Evolutionary conservation across 1,140 invertebrate species (phyloP).

Genomic region (Aporrectodea caliginosa): DNA sequence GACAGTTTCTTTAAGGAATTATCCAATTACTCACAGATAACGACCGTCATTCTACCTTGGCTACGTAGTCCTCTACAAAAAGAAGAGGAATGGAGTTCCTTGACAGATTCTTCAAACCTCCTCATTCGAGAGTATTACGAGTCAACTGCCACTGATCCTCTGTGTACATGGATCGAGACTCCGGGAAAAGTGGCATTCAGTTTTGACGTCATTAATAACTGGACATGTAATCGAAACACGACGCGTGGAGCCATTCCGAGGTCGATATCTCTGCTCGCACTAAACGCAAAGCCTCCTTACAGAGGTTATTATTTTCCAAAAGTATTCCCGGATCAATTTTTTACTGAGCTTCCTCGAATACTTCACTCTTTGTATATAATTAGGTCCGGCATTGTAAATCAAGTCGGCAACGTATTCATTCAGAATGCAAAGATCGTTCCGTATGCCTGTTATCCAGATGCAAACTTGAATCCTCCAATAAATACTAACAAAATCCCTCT

Average conservation of each 20-base stretch:
- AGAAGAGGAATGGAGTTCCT: not conserved
- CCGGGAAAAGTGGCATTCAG: not conserved
- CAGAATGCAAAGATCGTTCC: not conserved
- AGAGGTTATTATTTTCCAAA: not conserved
- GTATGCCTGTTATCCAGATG: not conserved
- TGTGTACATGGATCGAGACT: not conserved
- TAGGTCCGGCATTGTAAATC: not conserved
- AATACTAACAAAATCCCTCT: not conserved
- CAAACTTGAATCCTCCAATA: not conserved
- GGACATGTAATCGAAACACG: not conserved
- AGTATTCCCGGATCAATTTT: not conserved
- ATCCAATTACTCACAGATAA: not conserved
- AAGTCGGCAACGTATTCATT: not conserved
- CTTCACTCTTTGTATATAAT: not conserved
- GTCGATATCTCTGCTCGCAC: not conserved
- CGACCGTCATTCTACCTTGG: not conserved
- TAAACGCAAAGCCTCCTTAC: not conserved
- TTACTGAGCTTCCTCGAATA: not conserved
- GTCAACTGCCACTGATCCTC: not conserved
- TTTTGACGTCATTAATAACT: not conserved
- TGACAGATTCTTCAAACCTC: not conserved
- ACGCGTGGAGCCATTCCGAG: not conserved
- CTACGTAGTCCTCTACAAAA: not conserved
- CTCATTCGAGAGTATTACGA: not conserved
- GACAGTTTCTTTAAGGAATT: not conserved